Percentiles rank a stretch among this genome's conserved stretches.
Evolutionary conservation across 2,888 invertebrate species (phyloP).

Genomic region (Cataglyphis albicans): DNA sequence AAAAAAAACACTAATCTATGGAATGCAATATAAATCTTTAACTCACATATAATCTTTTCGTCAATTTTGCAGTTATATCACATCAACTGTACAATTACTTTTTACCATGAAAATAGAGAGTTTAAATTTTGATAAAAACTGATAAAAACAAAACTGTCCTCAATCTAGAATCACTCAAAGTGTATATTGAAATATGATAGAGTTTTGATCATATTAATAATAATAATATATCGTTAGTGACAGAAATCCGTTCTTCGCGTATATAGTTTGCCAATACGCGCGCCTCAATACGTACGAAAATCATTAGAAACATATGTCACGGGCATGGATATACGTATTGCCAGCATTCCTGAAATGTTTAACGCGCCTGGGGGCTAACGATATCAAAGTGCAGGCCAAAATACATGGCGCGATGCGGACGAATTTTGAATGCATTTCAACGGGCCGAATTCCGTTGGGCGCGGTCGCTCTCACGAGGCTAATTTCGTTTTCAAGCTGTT

Average conservation of each 20-base stretch:
- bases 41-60: background rate
- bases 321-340: conserved; percentile 15
- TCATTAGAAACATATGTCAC: conserved; percentile 48
- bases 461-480: conserved; percentile 67
- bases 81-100: background rate
- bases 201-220: background rate
- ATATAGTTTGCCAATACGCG: conserved; percentile 22
- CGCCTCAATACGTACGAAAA: conserved; percentile 26
- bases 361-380: conserved; percentile 55
- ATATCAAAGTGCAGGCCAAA: conserved; percentile 48
- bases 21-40: background rate
- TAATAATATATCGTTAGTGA: background rate
- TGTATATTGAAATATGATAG: background rate
- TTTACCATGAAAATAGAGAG: background rate
- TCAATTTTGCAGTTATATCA: background rate
- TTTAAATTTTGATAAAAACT: background rate
- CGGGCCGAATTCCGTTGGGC: conserved; percentile 56
- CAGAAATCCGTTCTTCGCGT: conserved; percentile 1
- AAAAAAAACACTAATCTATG: background rate
- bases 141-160: background rate
- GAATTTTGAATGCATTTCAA: conserved; percentile 63
- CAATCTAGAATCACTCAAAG: background rate
- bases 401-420: conserved; percentile 35
- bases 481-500: conserved; percentile 73
- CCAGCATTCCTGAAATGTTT: conserved; percentile 52